Conservation (phyloP, 1,140 invertebrate species). For the Heterodera schachtii region DNA sequence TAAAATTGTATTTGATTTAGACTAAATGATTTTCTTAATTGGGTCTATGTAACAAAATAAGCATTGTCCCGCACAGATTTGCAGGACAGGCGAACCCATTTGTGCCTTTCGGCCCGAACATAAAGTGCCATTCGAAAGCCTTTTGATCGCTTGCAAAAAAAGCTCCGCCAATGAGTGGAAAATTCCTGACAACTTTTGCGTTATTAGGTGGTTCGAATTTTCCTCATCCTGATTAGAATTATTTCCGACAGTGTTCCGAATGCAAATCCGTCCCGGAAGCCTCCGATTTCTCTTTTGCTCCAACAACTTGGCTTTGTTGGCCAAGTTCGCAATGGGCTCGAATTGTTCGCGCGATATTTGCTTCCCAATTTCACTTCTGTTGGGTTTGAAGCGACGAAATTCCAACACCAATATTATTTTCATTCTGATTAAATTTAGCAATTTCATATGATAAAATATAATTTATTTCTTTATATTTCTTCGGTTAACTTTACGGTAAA, state of each 20-base stretch:
- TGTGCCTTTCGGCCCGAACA: slow-evolving; percentile 74
- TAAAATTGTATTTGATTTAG: no score
- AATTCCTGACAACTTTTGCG: slow-evolving; percentile 15
- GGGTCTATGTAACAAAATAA: not conserved
- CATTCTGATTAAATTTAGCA: not conserved
- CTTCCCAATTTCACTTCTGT: slow-evolving; percentile 70
- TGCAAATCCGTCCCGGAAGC: slow-evolving; percentile 87
- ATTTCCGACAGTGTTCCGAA: slow-evolving; percentile 84
- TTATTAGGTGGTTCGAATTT: slow-evolving; percentile 18
- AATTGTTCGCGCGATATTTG: slow-evolving; percentile 86
- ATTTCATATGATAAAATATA: no score
- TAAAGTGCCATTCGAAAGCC: slow-evolving; percentile 84
- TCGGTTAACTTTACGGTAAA: no score
- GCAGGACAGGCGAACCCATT: slow-evolving; percentile 73
- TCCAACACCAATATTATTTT: slow-evolving; percentile 36
- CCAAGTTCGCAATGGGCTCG: slow-evolving; percentile 72
- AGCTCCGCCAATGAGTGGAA: slow-evolving; percentile 58
- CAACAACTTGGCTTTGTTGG: slow-evolving; percentile 74
- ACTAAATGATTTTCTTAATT: no score
- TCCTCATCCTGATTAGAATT: slow-evolving; percentile 10
- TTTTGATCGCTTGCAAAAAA: slow-evolving; percentile 73
- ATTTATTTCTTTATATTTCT: no score
- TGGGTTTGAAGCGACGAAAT: slow-evolving; percentile 36
- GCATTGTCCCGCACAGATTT: slow-evolving; percentile 71
- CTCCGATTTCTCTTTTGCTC: slow-evolving; percentile 73